Conservation (phyloP, 2,113 vertebrate genomes). For the Mastomys natalensis region DNA sequence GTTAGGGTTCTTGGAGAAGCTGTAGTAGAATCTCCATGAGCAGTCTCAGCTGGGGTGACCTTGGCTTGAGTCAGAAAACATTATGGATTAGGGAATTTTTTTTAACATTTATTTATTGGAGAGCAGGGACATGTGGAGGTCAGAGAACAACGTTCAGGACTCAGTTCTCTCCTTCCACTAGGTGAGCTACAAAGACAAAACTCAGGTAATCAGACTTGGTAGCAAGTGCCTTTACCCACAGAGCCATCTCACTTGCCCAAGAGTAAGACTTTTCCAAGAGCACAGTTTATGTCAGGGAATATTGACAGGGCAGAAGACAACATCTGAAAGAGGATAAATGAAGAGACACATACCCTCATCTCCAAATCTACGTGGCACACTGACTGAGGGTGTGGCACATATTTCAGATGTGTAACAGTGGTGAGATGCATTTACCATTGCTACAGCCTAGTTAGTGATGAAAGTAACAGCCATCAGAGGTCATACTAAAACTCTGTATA, state of each 20-base stretch:
- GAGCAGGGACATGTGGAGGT: background rate
- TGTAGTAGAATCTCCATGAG: background rate
- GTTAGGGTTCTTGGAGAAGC: background rate
- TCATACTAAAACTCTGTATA: background rate
- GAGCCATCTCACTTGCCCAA: too few relatives aligned
- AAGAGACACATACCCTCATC: background rate
- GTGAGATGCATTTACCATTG: background rate
- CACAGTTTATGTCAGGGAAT: background rate
- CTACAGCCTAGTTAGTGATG: background rate
- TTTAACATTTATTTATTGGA: background rate
- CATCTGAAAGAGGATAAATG: background rate
- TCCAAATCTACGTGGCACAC: background rate
- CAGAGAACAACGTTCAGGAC: background rate
- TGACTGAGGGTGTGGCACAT: background rate
- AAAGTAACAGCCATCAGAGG: background rate
- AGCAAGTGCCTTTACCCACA: too few relatives aligned
- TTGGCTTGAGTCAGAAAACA: constrained; percentile 67
- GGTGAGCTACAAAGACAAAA: too few relatives aligned
- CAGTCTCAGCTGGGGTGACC: background rate
- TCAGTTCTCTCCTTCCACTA: background rate
- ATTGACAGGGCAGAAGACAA: constrained; percentile 19
- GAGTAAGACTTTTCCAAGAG: constrained; percentile 10
- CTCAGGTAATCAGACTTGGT: background rate
- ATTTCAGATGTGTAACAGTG: background rate
- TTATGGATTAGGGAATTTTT: background rate